Evolutionary conservation across 2,797 vertebrate species (phyloP), one percentile per base, ranked within the genome.

Genomic region (Anguilla megastoma): DNA sequence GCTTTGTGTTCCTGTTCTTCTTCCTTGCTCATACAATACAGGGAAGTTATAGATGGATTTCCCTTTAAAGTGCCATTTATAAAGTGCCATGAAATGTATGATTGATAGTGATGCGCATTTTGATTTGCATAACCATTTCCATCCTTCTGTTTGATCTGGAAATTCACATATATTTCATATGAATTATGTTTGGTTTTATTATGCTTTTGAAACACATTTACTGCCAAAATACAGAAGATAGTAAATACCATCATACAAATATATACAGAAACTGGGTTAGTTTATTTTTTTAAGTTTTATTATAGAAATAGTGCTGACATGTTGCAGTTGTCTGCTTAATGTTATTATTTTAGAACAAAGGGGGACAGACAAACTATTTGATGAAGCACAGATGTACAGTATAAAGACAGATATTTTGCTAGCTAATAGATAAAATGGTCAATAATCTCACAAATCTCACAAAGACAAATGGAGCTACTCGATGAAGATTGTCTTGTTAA

Each of bases 401-500:
- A 74, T 41, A 2, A 33, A 14, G 48, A 74, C 10, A 86, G 16
- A 48, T 21, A 50, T 82, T 41, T 66, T 63, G 30, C 24, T 71
- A 1, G 41, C 85, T 74, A 24, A 74, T 74, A 52, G 85, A 74
- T 86, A 54, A 74, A 86, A 50, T 50, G 41, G 69, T 86, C 45
- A 71, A 86, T 86, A 74, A 86, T 86, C 71, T 82, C 56, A 27
- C 27, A 80, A 45, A 45, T 45, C 41, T 45, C 41, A 45, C 41
- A 45, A 45, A 87, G 56, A 79, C 56, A 86, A 86, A 79, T 33
- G 6, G 50, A 30, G 24, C n/a, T 74, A 33, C 76, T 79, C 80
- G 52, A 79, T 60, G 27, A 87, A 87, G 50, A 80, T 80, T 58
- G 48, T 80, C 30, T 79, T n/a, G 48, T 69, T 82, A 80, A 80